phyloP scores from a whole-genome alignment of 2,113 vertebrate genomes.

The Oreochromis tanganicae region DNA sequence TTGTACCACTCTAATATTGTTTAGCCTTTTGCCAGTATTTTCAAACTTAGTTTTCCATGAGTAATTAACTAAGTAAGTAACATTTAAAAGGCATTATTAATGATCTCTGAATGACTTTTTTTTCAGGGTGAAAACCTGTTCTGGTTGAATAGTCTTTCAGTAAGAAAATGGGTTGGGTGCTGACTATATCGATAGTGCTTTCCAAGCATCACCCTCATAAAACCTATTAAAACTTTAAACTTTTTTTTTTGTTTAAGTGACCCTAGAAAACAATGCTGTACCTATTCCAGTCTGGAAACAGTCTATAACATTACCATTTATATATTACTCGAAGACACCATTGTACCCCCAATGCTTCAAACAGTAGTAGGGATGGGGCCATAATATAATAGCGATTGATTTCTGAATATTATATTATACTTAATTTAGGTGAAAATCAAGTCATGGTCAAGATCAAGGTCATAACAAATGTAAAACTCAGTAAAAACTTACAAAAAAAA shows the following conservation, averaged over 20 bases:
- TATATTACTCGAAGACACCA: not conserved
- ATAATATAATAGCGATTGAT: too few relatives aligned
- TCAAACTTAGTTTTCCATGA: too few relatives aligned
- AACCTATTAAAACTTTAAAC: not conserved
- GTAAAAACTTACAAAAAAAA: not conserved
- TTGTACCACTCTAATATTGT: too few relatives aligned
- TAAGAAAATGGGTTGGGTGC: not conserved
- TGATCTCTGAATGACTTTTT: not conserved
- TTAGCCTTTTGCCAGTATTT: too few relatives aligned
- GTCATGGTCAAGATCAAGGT: not conserved
- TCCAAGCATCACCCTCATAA: not conserved
- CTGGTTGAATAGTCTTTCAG: not conserved
- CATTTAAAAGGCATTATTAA: too few relatives aligned
- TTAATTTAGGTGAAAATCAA: not conserved
- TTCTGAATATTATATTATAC: not conserved
- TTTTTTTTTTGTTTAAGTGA: not conserved
- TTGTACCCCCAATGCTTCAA: not conserved
- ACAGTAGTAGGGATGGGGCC: not conserved
- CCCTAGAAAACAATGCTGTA: not conserved
- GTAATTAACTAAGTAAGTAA: too few relatives aligned
- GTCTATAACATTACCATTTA: not conserved
- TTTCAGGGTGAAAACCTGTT: not conserved
- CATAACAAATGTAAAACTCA: not conserved
- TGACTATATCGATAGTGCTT: not conserved
- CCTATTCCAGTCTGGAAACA: not conserved